phyloP scores from a whole-genome alignment of 2,113 vertebrate species.

The Haemorhous mexicanus region DNA sequence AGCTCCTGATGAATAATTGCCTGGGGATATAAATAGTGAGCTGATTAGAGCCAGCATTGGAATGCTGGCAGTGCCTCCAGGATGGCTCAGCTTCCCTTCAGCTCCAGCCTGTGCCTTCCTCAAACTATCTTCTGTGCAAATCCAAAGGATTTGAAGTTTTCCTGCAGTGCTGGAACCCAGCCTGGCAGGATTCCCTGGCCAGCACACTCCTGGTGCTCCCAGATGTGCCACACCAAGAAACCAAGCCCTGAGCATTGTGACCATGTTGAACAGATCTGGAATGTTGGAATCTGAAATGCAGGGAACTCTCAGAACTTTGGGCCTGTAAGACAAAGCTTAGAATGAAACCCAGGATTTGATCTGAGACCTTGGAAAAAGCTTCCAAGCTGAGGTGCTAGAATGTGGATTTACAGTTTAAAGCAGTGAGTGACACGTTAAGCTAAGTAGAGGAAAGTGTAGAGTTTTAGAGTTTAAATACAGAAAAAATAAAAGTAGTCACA shows the following conservation, averaged over 20 bases:
- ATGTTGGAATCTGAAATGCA: neutral
- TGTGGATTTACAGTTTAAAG: neutral
- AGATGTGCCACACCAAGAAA: neutral
- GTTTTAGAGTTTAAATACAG: neutral
- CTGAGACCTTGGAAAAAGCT: neutral
- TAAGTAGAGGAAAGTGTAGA: neutral
- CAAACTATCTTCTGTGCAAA: neutral
- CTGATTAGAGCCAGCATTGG: neutral
- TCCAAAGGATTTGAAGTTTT: neutral
- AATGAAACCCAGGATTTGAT: neutral
- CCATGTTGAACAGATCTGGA: neutral
- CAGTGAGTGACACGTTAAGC: neutral
- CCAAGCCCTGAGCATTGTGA: neutral
- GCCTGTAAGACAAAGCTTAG: neutral
- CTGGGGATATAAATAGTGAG: neutral
- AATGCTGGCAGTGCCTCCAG: neutral
- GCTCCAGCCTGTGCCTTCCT: neutral
- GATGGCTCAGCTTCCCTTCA: neutral
- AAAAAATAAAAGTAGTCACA: neutral
- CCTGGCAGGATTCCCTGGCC: neutral
- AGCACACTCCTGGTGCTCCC: neutral
- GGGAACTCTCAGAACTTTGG: neutral
- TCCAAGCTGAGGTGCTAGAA: neutral
- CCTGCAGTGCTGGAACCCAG: neutral
- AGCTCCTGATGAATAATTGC: neutral